A percentile compares a stretch with the other conserved stretches of the same genome.
These are phyloP conservation scores for Oreotrochilus melanogaster DNA, from an alignment of 2,113 vertebrate species.

Conservation along the genomic window DNA sequence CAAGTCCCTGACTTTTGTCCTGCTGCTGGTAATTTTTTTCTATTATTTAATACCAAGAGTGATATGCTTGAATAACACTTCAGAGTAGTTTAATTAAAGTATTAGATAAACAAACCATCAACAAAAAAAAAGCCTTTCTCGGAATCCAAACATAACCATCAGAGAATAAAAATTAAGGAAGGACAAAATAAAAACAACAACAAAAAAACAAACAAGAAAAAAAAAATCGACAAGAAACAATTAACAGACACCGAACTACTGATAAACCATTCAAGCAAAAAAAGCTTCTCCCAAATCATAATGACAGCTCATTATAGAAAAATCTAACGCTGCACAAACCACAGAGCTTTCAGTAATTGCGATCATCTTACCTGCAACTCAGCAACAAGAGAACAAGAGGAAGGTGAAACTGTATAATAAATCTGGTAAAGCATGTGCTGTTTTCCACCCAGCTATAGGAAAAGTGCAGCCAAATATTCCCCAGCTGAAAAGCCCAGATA, in stretches of 20 bases:
- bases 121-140: background rate
- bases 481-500: background rate
- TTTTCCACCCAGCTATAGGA: background rate
- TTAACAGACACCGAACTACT: slow-evolving; percentile 58
- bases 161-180: slow-evolving; percentile 32
- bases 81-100: slow-evolving; percentile 67
- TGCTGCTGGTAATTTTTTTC: slow-evolving; percentile 34
- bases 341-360: background rate
- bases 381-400: background rate
- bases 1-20: background rate
- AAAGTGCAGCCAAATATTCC: background rate
- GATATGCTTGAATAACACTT: slow-evolving; percentile 42
- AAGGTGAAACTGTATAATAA: slow-evolving; percentile 1
- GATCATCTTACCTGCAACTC: slow-evolving; percentile 3
- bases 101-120: slow-evolving; percentile 52
- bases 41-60: slow-evolving; percentile 39
- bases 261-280: slow-evolving; percentile 65
- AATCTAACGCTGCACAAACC: slow-evolving; percentile 33
- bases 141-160: slow-evolving; percentile 40
- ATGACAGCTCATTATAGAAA: slow-evolving; percentile 64
- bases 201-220: background rate
- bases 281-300: slow-evolving; percentile 60
- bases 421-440: background rate
- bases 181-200: background rate
- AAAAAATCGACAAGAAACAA: slow-evolving; percentile 21